Evolutionary conservation across 2,797 vertebrate species (phyloP), one percentile per base, ranked within the genome.

Genomic region (Coranthus polyacanthus): DNA sequence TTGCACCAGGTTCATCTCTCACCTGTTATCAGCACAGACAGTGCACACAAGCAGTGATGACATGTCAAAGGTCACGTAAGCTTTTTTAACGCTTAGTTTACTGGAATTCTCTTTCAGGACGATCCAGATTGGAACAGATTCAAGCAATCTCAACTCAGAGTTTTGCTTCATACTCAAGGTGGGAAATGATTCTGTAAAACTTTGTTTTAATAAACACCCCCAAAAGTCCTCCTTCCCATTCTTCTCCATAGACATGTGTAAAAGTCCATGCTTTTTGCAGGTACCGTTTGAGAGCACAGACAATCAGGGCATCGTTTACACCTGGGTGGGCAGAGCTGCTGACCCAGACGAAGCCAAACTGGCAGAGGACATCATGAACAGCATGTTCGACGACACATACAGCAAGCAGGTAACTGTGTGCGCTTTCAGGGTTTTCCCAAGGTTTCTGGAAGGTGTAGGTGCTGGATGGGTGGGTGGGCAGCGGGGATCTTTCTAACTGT

Each of bases 91-190:
- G 4, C 21, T 12, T 10, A 0, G 26, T 10, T 59, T 10, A 2
- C 10, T 3, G n/a, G n/a, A n/a, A n/a, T 26, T 26, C 34, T 57
- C n/a, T 51, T 63, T 41, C 32, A 99, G 98, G 85, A 99, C 96
- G 55, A 98, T 99, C 86, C 97, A 99, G 91, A 96, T 98, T 81
- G 94, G 86, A 64, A 98, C 98, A 0, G 98, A 99, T 2, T 96
- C 96, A 37, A 90, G 94, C 42, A 94, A 98, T 52, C 95, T 98
- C 78, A 99, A 98, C 87, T 97, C 97, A 0, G 98, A 99, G 90
- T 99, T 99, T 68, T 99, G 97, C 91, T 99, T 95, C 92, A 97
- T 99, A 67, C 94, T 99, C 68, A 99, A 99, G 96, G 98, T 99
- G 78, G 21, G 47, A 10, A 18, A 42, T n/a, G 0, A 9, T 22